Conservation (phyloP, 2,888 invertebrate species). For the Agrypnus murinus region DNA sequence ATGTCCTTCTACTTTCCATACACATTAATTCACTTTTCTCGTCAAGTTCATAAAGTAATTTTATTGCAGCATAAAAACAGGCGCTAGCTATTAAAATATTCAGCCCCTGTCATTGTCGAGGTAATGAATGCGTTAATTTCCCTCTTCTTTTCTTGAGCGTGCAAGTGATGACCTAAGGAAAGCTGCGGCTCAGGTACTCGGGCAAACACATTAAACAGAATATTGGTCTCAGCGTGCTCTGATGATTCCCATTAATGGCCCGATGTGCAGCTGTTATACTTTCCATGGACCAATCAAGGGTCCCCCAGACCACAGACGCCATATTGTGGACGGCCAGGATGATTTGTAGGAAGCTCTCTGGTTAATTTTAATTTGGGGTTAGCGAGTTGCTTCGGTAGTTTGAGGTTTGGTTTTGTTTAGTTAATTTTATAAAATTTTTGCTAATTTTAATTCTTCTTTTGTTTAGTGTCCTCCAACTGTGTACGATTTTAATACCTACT, state of each 20-base stretch:
- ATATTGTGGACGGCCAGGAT: slow-evolving; percentile 64
- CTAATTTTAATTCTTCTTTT: too few relatives aligned
- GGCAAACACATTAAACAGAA: slow-evolving; percentile 63
- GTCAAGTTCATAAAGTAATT: slow-evolving; percentile 21
- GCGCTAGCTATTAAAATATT: slow-evolving; percentile 31
- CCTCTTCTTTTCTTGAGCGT: slow-evolving; percentile 35
- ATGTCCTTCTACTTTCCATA: slow-evolving; percentile 11
- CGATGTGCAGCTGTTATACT: slow-evolving; percentile 70
- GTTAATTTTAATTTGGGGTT: slow-evolving; percentile 63
- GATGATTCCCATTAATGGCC: slow-evolving; percentile 68
- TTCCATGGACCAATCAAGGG: slow-evolving; percentile 70
- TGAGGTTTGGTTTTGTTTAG: slow-evolving; percentile 41
- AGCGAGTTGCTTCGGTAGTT: slow-evolving; percentile 52
- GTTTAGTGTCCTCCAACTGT: slow-evolving; percentile 10
- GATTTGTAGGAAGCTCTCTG: slow-evolving; percentile 58
- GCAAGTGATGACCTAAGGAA: slow-evolving; percentile 35
- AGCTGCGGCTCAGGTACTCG: slow-evolving; percentile 40
- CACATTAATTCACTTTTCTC: slow-evolving; percentile 9
- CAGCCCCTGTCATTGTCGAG: slow-evolving; percentile 20
- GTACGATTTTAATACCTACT: slow-evolving; percentile 2
- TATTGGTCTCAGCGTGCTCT: slow-evolving; percentile 66
- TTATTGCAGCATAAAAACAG: slow-evolving; percentile 19
- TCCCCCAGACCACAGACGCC: slow-evolving; percentile 64
- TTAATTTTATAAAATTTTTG: slow-evolving; percentile 38
- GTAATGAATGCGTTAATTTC: slow-evolving; percentile 42